These are phyloP conservation scores for Chelidonichthys spinosus DNA, from an alignment of 2,797 vertebrate species.

Conservation along the genomic window DNA sequence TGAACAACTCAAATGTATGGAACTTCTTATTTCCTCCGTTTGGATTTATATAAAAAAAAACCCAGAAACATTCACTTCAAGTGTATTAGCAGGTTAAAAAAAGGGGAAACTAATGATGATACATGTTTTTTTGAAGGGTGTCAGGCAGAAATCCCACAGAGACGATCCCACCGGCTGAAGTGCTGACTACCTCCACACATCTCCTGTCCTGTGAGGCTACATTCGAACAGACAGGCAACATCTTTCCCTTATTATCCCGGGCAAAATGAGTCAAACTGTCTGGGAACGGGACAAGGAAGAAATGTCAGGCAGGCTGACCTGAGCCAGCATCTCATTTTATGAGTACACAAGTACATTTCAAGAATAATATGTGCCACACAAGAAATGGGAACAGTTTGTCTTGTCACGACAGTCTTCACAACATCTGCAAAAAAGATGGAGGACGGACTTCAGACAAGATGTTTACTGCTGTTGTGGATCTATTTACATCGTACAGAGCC, in stretches of 20 bases:
- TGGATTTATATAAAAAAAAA: not conserved
- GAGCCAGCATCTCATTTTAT: constrained; percentile 29
- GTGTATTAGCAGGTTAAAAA: constrained; percentile 23
- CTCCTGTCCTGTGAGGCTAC: constrained; percentile 37
- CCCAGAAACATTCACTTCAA: too few species aligned
- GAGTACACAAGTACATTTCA: constrained; percentile 8
- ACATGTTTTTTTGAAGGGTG: constrained; percentile 11
- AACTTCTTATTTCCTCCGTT: not conserved
- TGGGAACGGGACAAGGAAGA: constrained; percentile 20
- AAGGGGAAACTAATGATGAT: not conserved
- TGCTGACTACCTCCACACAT: constrained; percentile 43
- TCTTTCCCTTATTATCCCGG: constrained; percentile 61
- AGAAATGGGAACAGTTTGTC: not conserved
- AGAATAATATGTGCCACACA: not conserved
- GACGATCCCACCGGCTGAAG: constrained; percentile 27
- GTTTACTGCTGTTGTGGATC: constrained; percentile 6
- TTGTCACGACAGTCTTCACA: not conserved
- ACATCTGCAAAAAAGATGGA: constrained; percentile 10
- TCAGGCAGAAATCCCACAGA: constrained; percentile 9
- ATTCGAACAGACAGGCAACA: constrained; percentile 61
- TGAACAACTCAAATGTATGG: not conserved
- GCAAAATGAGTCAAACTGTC: constrained; percentile 28
- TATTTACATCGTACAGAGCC: not conserved
- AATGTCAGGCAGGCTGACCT: constrained; percentile 22
- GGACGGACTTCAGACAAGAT: not conserved